A percentile compares a stretch with the other conserved stretches of the same genome.
Conservation (phyloP, 2,797 vertebrate species). For the Pelochelys cantorii region DNA sequence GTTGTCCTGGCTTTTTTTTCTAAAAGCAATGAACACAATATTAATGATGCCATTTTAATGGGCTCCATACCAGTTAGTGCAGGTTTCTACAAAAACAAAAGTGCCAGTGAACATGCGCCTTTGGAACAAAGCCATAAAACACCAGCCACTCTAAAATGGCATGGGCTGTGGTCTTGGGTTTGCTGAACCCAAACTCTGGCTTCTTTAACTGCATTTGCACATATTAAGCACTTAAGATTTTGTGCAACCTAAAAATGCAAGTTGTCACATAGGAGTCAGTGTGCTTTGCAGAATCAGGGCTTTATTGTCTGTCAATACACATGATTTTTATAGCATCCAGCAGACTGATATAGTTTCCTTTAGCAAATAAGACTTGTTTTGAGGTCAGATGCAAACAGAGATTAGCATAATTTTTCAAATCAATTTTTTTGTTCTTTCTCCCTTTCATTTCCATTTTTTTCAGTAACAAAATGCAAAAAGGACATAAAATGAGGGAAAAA, state of each 20-base stretch:
- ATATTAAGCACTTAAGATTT: not conserved
- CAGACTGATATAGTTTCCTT: not conserved
- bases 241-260: not conserved
- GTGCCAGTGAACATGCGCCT: not conserved
- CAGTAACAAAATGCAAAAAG: not conserved
- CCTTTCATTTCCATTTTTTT: not conserved
- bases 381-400: not conserved
- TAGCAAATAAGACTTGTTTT: not conserved
- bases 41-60: not conserved
- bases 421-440: fast-evolving
- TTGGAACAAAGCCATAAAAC: not conserved
- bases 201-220: not conserved
- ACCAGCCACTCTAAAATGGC: not conserved
- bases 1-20: slow-evolving; percentile 56
- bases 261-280: not conserved
- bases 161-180: not conserved
- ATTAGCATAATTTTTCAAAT: not conserved
- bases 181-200: not conserved
- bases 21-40: slow-evolving; percentile 18
- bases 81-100: not conserved
- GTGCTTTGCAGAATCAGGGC: not conserved
- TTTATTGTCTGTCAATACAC: not conserved
- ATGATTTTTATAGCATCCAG: not conserved
- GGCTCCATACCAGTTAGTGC: not conserved
- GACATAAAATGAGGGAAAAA: not conserved